phyloP scores from a whole-genome alignment of 2,888 invertebrate genomes.

The Tetheella fluctuosa region DNA sequence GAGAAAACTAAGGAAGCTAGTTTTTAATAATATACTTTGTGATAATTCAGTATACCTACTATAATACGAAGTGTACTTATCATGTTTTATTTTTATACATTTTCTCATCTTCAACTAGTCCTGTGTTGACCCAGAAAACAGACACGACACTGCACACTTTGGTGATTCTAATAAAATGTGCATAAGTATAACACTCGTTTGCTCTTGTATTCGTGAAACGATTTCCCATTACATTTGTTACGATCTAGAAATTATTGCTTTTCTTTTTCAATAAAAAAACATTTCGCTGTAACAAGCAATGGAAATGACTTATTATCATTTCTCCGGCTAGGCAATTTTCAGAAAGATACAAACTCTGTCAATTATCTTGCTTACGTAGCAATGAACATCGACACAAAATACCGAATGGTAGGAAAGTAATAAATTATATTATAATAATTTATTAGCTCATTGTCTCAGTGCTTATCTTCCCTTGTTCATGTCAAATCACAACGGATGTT shows the following conservation, averaged over 20 bases:
- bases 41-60: no score
- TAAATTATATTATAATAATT: neutral
- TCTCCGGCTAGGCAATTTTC: no score
- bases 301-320: no score
- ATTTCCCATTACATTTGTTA: neutral
- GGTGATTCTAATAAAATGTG: neutral
- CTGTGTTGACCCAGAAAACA: slow-evolving; percentile 8
- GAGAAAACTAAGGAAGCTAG: no score
- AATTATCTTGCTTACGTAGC: no score
- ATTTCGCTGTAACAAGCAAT: neutral
- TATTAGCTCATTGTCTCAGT: neutral
- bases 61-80: neutral
- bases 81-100: neutral
- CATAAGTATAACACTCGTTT: neutral
- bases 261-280: neutral
- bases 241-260: no score
- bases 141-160: slow-evolving; percentile 7
- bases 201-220: neutral
- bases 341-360: no score
- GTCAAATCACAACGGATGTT: slow-evolving; percentile 1
- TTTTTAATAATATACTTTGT: no score
- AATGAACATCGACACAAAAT: no score
- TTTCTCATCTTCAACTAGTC: neutral
- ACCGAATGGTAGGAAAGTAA: no score
- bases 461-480: neutral